Percentiles rank a stretch among this genome's conserved stretches.
Evolutionary conservation across 2,888 invertebrate genomes (phyloP).

Genomic region (Mantis religiosa): DNA sequence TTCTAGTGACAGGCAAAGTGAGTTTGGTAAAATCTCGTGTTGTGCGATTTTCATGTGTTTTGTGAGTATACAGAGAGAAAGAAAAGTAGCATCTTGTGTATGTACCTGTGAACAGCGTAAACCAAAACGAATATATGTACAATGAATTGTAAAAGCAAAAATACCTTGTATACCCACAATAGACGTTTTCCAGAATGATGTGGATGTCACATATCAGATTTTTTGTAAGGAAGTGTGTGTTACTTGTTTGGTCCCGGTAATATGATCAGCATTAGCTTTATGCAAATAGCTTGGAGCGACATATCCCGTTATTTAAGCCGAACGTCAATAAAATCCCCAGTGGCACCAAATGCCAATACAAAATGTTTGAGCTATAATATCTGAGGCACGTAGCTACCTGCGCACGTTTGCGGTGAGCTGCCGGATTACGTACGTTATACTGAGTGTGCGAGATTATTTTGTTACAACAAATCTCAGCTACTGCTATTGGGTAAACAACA

Average conservation of each 20-base stretch:
- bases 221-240: no score
- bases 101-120: no score
- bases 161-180: no score
- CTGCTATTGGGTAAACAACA: not conserved
- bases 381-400: not conserved
- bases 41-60: no score
- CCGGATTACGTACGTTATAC: not conserved
- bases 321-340: not conserved
- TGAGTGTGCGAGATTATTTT: not conserved
- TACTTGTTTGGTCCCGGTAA: not conserved
- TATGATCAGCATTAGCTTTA: not conserved
- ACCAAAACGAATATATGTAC: no score
- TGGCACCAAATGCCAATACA: not conserved
- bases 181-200: no score
- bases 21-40: no score
- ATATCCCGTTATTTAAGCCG: not conserved
- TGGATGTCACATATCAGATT: no score
- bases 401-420: not conserved
- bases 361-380: not conserved
- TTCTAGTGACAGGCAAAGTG: no score
- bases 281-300: not conserved
- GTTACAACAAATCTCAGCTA: not conserved
- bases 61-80: no score
- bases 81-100: no score
- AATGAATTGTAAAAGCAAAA: no score